Conservation (phyloP, 2,113 vertebrate genomes). For the Myodes glareolus region DNA sequence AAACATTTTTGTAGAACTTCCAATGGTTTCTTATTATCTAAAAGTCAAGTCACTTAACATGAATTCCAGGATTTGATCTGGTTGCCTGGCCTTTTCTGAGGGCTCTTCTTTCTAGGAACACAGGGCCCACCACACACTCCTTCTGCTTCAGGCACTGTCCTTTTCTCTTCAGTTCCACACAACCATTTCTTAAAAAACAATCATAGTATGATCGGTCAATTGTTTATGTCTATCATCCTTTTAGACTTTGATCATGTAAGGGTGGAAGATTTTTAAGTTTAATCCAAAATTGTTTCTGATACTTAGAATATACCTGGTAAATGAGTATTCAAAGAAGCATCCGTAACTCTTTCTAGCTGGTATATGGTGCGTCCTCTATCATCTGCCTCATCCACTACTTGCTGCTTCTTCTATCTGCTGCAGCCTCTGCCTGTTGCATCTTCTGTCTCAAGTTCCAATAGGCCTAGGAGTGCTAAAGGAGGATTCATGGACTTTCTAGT, state of each 20-base stretch:
- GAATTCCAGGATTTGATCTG: background rate
- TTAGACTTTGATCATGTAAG: background rate
- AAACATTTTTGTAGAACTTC: background rate
- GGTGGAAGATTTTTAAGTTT: background rate
- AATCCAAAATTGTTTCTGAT: background rate
- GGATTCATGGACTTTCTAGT: background rate
- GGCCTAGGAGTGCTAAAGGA: background rate
- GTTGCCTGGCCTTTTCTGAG: background rate
- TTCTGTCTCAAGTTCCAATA: background rate
- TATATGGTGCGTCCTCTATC: background rate
- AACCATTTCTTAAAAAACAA: background rate
- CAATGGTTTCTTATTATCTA: background rate
- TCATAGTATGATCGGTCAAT: background rate
- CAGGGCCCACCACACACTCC: background rate
- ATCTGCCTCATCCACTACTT: too few relatives aligned
- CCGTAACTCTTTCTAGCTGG: background rate
- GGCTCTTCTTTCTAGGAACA: background rate
- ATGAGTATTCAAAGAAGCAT: background rate
- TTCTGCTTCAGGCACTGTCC: background rate
- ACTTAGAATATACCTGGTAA: background rate
- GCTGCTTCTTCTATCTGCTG: too few relatives aligned
- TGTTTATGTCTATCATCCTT: background rate
- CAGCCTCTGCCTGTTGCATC: too few relatives aligned
- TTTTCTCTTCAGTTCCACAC: background rate
- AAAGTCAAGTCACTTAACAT: background rate